Percentiles rank a stretch among this genome's conserved stretches.
phyloP scores from a whole-genome alignment of 2,888 invertebrate genomes.

The Folsomia manolachei region DNA sequence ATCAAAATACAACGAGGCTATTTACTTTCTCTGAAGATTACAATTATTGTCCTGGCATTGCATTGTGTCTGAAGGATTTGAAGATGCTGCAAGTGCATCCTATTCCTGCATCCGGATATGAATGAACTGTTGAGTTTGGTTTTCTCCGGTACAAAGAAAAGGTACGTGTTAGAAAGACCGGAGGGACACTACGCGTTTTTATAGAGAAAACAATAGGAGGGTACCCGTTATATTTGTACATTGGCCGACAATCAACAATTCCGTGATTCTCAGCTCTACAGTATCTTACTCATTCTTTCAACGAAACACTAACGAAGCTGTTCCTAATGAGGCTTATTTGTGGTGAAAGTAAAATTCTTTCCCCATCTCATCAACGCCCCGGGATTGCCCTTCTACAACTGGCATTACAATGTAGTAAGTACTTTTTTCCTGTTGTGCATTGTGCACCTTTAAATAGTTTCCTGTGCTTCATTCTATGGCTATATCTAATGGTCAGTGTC shows the following conservation, averaged over 20 bases:
- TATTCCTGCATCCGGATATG: too few species aligned
- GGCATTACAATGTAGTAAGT: constrained; percentile 20
- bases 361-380: constrained; percentile 14
- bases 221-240: background rate
- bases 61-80: too few species aligned
- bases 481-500: too few species aligned
- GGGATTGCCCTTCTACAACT: constrained; percentile 6
- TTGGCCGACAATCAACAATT: background rate
- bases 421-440: background rate
- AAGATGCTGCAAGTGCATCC: too few species aligned
- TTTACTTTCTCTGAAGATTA: background rate
- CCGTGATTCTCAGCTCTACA: background rate
- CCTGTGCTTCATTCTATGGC: too few species aligned
- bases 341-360: constrained; percentile 18
- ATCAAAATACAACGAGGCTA: background rate
- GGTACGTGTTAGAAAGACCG: background rate
- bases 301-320: background rate
- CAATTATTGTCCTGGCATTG: too few species aligned
- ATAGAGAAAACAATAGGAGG: background rate
- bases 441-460: too few species aligned
- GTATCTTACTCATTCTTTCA: too few species aligned
- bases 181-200: too few species aligned
- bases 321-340: constrained; percentile 16
- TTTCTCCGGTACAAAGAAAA: background rate
- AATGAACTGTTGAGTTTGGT: background rate